Base-by-base conservation (phyloP, 1,140 invertebrate genomes). In the Physella acuta region DNA sequence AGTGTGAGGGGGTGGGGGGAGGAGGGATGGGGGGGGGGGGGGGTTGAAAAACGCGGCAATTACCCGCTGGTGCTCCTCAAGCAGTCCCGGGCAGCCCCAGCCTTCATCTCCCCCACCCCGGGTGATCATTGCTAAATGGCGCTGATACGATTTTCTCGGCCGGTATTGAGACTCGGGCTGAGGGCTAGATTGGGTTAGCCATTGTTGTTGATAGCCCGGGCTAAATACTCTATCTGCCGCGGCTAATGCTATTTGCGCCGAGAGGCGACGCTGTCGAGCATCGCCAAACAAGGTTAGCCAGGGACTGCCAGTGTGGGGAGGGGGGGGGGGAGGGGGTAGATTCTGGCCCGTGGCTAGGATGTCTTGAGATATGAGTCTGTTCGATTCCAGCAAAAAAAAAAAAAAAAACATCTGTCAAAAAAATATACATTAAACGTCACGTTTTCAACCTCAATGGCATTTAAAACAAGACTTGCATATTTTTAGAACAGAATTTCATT, bases 201-300 rank as follows among this genome's bases (percentile, higher is more conserved):
- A 66, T 66, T 66, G 64, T 66, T 66, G 64, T 55, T 66, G 64
- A 66, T 66, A 66, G 64, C 31, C n/a, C 1, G 30, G 64, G 31
- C 64, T 66, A 66, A 66, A 66, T 66, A 66, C 64, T 66, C 64
- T 66, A 66, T 66, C 64, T 66, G 64, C 51, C 64, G 53, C 36
- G 64, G 51, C 64, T 66, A 66, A 66, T 53, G 33, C 44, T 53
- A 58, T 66, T 66, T 66, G 52, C 51, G n/a, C 24, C 11, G 52
- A 24, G 1, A 20, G 0, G 51, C 44, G 51, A 55, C 64, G 44
- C 52, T 28, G 26, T 37, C 52, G 64, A 56, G 51, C 64, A 55
- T 55, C 39, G n/a, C 28, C 53, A 66, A 66, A 66, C 53, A 30
- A 66, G 64, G 64, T 66, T 66, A 66, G 52, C 31, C 3, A 16